phyloP scores from a whole-genome alignment of 2,797 vertebrate species.

The Callimico goeldii region DNA sequence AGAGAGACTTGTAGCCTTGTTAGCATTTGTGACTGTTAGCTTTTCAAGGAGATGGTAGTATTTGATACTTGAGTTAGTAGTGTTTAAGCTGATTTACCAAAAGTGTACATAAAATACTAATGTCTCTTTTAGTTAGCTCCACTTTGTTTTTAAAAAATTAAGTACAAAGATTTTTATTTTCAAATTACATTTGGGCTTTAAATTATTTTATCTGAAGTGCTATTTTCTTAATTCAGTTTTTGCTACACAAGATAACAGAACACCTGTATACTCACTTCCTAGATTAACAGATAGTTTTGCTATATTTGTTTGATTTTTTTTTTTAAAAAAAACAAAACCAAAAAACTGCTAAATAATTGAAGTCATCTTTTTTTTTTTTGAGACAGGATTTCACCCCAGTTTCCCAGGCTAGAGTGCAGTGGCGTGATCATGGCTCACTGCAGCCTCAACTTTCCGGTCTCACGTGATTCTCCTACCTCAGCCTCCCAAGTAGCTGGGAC shows the following conservation, averaged over 20 bases:
- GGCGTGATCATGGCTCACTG: too few species aligned
- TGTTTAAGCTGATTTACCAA: not conserved
- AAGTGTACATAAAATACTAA: not conserved
- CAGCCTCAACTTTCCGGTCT: not conserved
- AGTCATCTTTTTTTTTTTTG: too few species aligned
- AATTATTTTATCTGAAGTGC: not conserved
- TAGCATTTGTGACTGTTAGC: not conserved
- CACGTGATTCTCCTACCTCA: not conserved
- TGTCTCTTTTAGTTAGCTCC: not conserved
- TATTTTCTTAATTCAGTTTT: slow-evolving; percentile 16
- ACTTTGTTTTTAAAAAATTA: slow-evolving; percentile 6
- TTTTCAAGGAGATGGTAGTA: not conserved
- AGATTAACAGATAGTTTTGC: slow-evolving; percentile 1
- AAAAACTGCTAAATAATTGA: not conserved
- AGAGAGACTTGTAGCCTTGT: not conserved
- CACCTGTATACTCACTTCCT: not conserved
- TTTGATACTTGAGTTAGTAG: not conserved
- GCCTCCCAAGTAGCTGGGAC: not conserved
- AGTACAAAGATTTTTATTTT: not conserved
- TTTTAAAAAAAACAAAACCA: not conserved
- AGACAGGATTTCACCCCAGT: too few species aligned
- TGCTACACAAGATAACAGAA: not conserved
- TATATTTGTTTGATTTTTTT: not conserved
- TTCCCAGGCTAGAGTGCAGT: too few species aligned
- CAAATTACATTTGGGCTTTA: slow-evolving; percentile 10